Conservation (phyloP, 1,140 invertebrate species). For the Panulirus ornatus region DNA sequence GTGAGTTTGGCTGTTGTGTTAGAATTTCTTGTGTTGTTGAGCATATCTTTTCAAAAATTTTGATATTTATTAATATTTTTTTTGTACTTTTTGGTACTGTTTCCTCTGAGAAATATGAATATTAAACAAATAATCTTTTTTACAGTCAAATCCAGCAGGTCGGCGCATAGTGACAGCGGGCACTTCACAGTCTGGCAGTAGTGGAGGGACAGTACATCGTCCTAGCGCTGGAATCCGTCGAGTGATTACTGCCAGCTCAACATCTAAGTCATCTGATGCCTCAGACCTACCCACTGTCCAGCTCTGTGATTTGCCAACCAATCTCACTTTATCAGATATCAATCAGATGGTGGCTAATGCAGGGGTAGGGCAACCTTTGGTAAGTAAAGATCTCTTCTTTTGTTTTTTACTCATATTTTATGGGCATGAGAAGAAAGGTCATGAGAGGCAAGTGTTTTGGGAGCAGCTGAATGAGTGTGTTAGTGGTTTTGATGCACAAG, state of each 20-base stretch:
- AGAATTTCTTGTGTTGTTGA: too few relatives aligned
- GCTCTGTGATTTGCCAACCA: slow-evolving; percentile 56
- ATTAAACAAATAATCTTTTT: too few relatives aligned
- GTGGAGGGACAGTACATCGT: neutral
- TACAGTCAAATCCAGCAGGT: slow-evolving; percentile 19
- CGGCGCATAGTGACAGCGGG: slow-evolving; percentile 54
- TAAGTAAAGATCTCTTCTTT: slow-evolving; percentile 39
- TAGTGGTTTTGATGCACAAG: too few relatives aligned
- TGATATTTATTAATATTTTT: too few relatives aligned
- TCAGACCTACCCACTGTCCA: slow-evolving; percentile 48
- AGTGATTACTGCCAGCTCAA: slow-evolving; percentile 28
- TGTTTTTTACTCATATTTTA: too few relatives aligned
- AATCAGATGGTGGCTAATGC: slow-evolving; percentile 51
- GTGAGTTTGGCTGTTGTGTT: too few relatives aligned
- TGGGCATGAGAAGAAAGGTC: too few relatives aligned
- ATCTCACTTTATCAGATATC: slow-evolving; percentile 56
- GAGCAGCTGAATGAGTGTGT: too few relatives aligned
- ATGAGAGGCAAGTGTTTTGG: too few relatives aligned
- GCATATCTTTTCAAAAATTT: too few relatives aligned
- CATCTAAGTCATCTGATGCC: neutral
- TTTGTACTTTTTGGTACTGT: too few relatives aligned
- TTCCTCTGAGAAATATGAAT: too few relatives aligned
- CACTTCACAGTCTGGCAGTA: neutral
- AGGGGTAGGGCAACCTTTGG: slow-evolving; percentile 60
- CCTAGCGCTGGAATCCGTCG: slow-evolving; percentile 16